These are phyloP conservation scores for Porites evermanni DNA, from an alignment of 92 coral and sea anemone genomes.

Conservation along the genomic window DNA sequence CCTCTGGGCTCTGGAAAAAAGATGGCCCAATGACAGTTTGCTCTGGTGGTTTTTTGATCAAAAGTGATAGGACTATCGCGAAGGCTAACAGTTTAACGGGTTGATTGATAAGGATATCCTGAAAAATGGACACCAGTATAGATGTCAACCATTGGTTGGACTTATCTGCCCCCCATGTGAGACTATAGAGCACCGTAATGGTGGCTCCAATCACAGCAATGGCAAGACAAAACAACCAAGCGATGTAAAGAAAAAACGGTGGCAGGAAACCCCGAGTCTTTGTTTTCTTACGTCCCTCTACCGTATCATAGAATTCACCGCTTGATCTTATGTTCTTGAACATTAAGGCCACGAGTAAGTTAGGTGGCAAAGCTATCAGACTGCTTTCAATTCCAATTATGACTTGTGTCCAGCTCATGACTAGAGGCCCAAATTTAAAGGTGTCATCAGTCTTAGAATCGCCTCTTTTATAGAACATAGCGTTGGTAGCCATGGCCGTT, in stretches of 20 bases:
- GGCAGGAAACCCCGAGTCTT: not conserved
- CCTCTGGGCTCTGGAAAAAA: not conserved
- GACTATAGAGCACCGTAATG: conserved; percentile 40
- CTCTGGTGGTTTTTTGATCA: conserved; percentile 75
- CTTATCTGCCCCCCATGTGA: too few relatives aligned
- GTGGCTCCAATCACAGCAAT: conserved; percentile 70
- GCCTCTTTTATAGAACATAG: conserved; percentile 30
- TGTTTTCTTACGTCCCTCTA: not conserved
- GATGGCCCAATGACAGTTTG: conserved; percentile 47
- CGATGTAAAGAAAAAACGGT: too few relatives aligned
- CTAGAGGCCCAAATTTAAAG: not conserved
- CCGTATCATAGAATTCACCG: not conserved
- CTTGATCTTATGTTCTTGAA: conserved; percentile 14
- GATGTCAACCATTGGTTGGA: conserved; percentile 63
- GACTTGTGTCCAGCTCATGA: too few relatives aligned
- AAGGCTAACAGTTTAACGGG: conserved; percentile 8
- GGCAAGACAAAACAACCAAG: conserved; percentile 69
- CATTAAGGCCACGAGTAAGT: too few relatives aligned
- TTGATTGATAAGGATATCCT: conserved; percentile 36
- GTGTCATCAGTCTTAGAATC: not conserved
- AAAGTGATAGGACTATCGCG: conserved; percentile 61
- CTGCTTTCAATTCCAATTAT: too few relatives aligned
- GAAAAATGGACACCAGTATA: conserved; percentile 69
- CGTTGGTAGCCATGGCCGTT: conserved; percentile 80
- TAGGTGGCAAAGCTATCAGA: too few relatives aligned